These are phyloP conservation scores for Ptiloglossa arizonensis DNA, from an alignment of 1,140 invertebrate genomes.

Conservation along the genomic window DNA sequence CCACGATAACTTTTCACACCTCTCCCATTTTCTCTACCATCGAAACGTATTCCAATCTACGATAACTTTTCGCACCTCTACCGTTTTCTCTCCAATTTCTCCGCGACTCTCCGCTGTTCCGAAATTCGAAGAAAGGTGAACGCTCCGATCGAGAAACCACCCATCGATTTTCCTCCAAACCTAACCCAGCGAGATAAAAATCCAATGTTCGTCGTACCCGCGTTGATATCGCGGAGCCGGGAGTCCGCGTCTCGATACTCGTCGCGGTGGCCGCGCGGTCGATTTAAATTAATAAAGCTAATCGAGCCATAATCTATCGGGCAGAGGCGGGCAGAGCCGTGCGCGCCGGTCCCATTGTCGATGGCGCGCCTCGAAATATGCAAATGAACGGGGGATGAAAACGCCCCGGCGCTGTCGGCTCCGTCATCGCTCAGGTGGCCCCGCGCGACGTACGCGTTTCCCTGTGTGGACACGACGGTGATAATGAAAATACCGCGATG, in stretches of 20 bases:
- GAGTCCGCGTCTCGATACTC: conserved; percentile 1
- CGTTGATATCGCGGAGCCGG: background rate
- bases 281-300: conserved; percentile 75
- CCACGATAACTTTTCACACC: too few relatives aligned
- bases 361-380: conserved; percentile 68
- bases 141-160: too few relatives aligned
- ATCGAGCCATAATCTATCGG: conserved; percentile 70
- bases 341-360: conserved; percentile 50
- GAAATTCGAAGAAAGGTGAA: too few relatives aligned
- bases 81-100: too few relatives aligned
- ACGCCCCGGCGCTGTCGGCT: conserved; percentile 37
- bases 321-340: conserved; percentile 27
- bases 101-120: too few relatives aligned
- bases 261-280: conserved; percentile 43
- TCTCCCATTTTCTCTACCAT: too few relatives aligned
- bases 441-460: conserved; percentile 24
- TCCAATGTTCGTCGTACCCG: too few relatives aligned
- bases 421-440: conserved; percentile 67
- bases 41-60: too few relatives aligned
- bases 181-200: too few relatives aligned
- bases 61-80: too few relatives aligned
- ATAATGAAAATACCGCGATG: conserved; percentile 77
- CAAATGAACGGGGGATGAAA: conserved; percentile 71
- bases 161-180: too few relatives aligned
- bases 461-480: conserved; percentile 44